Base-by-base conservation (phyloP, 2,113 vertebrate genomes). In the Nothobranchius kuhntae region DNA sequence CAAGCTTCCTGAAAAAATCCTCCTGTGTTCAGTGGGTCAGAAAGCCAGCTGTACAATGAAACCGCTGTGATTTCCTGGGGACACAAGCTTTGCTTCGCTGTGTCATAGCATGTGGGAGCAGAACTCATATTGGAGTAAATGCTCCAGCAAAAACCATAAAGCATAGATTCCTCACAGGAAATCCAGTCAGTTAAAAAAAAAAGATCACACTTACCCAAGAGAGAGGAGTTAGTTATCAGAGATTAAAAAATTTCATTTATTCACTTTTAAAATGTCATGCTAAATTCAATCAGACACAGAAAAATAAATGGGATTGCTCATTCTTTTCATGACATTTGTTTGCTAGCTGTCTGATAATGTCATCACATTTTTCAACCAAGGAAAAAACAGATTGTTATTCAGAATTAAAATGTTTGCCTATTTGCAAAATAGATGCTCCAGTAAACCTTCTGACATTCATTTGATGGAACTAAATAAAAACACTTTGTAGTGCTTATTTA, bases 71-170 rank as follows among this genome's bases (percentile, higher is more conserved):
- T 63, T 52, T 65, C 36, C 58, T 67, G 67, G 30, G 24, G 47
- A 54, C n/a, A 15, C 7, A 2, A 52, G 53, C 45, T 54, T 51
- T 26, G 36, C 45, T 66, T 64, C 40, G 64, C 9, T 30, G 12
- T 44, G 17, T n/a, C 24, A 5, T 5, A 1, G 47, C 26, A 21
- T 46, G 46, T 53, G 47, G 42, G 35, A 78, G 68, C 35, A 21
- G 50, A 26, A 66, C 40, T 38, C 57, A 72, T 69, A 69, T 66
- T 4, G 46, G 38, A 67, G 26, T 54, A 46, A 75, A 79, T 46
- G 3, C 57, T 69, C 53, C 55, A 54, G 21, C 40, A 52, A 67
- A 48, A 42, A 17, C 3, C 12, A 26, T 36, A 45, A 45, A 10
- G 38, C 12, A 45, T 13, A 12, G 10, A 45, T 45, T 40, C 38